Evolutionary conservation across 30 jellyfish, hydroid and myxozoan genomes (phyloP), one percentile per base, ranked within the genome.

Genomic region (Aurelia sp.): DNA sequence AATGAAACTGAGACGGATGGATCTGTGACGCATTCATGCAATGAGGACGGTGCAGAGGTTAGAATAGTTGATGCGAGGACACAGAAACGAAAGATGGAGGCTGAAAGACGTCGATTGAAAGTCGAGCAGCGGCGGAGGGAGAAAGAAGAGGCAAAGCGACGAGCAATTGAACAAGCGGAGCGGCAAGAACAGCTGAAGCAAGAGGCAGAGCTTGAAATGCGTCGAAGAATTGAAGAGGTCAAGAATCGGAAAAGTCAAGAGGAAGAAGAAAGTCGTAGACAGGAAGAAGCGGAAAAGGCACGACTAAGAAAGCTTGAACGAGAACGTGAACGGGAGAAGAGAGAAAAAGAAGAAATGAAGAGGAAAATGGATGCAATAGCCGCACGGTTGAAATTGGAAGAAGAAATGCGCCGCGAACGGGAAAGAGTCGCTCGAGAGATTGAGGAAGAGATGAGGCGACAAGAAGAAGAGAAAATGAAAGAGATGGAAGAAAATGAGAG

Each of bases 401-500:
- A 76, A 31, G 92, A 88, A 13, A 44, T 57, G 73, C 85, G 86
- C 15, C 77, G 89, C 16, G 96, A 79, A 60, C 80, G 74, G 73
- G 97, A 90, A 58, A 41, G 94, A 66, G 35, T 90, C 31, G 94
- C 94, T 13, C 70, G 74, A 52, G 89, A 90, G 66, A 30, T 82
- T 10, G 95, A 90, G 70, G 94, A 79, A 27, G 98, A 92, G 57
- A 20, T 67, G 59, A 53, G 73, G 69, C 89, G 71, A 12, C 86
- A 81, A 65, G 98, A 92, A 82, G 92, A 86, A 79, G 98, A 92
- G 86, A 63, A 65, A 72, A 41, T 92, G 58, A 91, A 86, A 47
- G 89, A 57, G 62, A 68, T 79, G 91, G 91, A 74, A 52, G 98
- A 86, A 60, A 80, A 79, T 51, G 94, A 82, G 31, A 35, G 97